Conservation (phyloP, 2,888 invertebrate genomes). For the Heliconius ismenius region DNA sequence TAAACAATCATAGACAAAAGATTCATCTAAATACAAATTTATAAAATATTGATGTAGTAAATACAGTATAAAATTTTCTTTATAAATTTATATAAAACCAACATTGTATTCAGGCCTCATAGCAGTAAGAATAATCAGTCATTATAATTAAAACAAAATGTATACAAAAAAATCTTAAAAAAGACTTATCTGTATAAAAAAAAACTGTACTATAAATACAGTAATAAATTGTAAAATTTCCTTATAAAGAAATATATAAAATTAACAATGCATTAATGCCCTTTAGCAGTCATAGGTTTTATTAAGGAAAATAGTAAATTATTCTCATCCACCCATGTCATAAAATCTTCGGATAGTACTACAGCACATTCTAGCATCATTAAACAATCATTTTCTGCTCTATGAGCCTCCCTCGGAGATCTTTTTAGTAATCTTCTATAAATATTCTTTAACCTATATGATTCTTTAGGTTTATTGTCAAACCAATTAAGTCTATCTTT, state of each 20-base stretch:
- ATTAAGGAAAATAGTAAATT: not conserved
- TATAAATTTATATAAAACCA: too few relatives aligned
- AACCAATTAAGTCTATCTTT: not conserved
- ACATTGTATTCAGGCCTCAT: not conserved
- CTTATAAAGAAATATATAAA: not conserved
- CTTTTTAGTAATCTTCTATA: not conserved
- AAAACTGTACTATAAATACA: not conserved
- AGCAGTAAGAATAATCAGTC: not conserved
- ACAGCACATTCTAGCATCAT: slow-evolving; percentile 20
- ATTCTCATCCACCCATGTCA: not conserved
- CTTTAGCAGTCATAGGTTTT: not conserved
- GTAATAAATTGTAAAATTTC: not conserved
- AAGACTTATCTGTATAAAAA: not conserved
- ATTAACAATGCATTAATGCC: not conserved
- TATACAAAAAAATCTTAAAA: not conserved
- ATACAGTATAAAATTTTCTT: too few relatives aligned
- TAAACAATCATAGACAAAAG: not conserved
- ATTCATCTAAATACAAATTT: not conserved
- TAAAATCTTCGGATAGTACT: not conserved
- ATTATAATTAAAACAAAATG: not conserved
- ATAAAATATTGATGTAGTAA: too few relatives aligned
- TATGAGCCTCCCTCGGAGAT: not conserved
- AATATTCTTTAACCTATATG: slow-evolving; percentile 17
- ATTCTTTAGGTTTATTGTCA: not conserved
- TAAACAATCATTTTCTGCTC: slow-evolving; percentile 16